These are phyloP conservation scores for Trichonephila inaurata DNA, from an alignment of 1,140 invertebrate species.

Conservation along the genomic window DNA sequence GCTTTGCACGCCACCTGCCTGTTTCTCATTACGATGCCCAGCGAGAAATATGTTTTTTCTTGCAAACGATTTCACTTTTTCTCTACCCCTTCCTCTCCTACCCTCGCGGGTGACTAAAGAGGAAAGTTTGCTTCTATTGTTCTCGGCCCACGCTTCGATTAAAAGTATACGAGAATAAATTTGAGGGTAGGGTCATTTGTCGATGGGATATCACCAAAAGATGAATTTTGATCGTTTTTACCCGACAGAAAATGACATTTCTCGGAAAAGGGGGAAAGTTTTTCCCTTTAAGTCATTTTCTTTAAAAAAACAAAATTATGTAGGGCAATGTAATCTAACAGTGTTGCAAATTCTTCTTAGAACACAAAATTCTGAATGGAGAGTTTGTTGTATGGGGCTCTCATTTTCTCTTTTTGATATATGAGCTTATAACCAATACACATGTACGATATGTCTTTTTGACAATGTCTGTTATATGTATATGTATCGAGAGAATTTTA, in stretches of 20 bases:
- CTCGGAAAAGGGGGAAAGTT: not conserved
- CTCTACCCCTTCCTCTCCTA: not conserved
- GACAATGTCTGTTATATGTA: too few relatives aligned
- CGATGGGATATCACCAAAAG: not conserved
- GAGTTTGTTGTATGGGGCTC: too few relatives aligned
- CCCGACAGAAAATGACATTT: not conserved
- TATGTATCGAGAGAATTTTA: too few relatives aligned
- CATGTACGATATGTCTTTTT: too few relatives aligned
- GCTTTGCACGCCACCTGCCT: not conserved
- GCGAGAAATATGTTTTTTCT: not conserved
- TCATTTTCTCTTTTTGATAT: too few relatives aligned
- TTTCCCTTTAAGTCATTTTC: too few relatives aligned
- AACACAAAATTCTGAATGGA: too few relatives aligned
- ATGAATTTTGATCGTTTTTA: not conserved
- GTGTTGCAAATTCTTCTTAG: too few relatives aligned
- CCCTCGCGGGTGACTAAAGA: not conserved
- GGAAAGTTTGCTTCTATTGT: conserved; percentile 9
- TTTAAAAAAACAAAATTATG: too few relatives aligned
- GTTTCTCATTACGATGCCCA: not conserved
- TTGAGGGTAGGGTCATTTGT: not conserved
- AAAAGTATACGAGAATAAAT: not conserved
- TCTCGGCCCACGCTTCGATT: not conserved
- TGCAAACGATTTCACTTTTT: not conserved
- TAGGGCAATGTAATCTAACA: too few relatives aligned
- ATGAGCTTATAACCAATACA: too few relatives aligned